Base-by-base conservation (phyloP, 2,113 vertebrate species). In the Prunella fulvescens region DNA sequence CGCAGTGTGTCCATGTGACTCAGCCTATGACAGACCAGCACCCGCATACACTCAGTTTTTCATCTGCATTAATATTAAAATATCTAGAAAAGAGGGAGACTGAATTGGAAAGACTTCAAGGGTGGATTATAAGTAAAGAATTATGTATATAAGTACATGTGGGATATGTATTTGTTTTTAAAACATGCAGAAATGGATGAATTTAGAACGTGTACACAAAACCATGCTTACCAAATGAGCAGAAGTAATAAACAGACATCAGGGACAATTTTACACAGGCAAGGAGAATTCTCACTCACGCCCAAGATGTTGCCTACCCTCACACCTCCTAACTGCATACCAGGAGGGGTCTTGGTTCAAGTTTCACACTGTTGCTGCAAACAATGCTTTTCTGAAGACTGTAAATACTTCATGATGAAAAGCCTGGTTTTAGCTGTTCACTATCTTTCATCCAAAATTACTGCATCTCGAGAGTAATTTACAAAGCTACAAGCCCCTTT, bases 1-100 rank as follows among this genome's bases (percentile, higher is more conserved):
- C 0, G 1, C 66, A 40, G 37, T 4, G 9, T 42, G 15, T 16
- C 60, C 65, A 31, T 0, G 14, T 31, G 62, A 74, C 44, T 65
- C 58, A 47, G 78, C 20, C 70, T 25, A 1, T 2, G 17, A 79
- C 53, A 81, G 70, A 11, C 12, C 57, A 62, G 62, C 71, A 66
- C 25, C 6, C 0, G 0, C 51, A 40, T 0, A 2, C 31, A 37
- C 48, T 72, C 53, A 14, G 53, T 24, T 35, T 73, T 60, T 35
- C 35, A 71, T 24, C 53, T 40, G 64, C 50, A 60, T 53, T 39
- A 84, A 35, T 16, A 53, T 12, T 58, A n/a, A 53, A 77, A 4
- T 24, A 28, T 3, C 60, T 13, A 31, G 18, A 45, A n/a, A 64
- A 81, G 2, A 81, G 31, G 15, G 48, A 61, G 40, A 69, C 24